These are phyloP conservation scores for Lasioglossum figueresi DNA, from an alignment of 2,888 invertebrate genomes.

Conservation along the genomic window DNA sequence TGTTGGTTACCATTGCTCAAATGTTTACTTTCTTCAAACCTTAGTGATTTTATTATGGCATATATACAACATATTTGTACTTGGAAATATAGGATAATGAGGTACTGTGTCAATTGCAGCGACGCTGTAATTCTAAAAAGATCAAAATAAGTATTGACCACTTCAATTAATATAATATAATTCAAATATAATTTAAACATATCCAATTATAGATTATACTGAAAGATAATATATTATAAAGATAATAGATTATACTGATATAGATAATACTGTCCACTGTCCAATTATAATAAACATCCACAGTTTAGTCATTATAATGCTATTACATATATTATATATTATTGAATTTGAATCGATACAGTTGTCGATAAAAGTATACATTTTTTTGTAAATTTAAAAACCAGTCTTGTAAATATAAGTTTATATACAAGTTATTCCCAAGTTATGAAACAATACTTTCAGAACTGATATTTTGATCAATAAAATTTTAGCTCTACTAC, in stretches of 20 bases:
- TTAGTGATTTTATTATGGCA: slow-evolving; percentile 24
- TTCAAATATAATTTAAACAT: neutral
- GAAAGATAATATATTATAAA: no score
- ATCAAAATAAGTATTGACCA: neutral
- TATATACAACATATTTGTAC: slow-evolving; percentile 43
- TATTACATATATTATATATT: neutral
- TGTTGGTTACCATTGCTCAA: slow-evolving; percentile 13
- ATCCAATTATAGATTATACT: neutral
- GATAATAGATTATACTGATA: no score
- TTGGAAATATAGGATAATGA: slow-evolving; percentile 57
- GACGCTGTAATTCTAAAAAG: slow-evolving; percentile 19
- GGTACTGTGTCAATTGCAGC: slow-evolving; percentile 48
- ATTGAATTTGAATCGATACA: neutral
- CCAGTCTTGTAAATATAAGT: slow-evolving; percentile 27
- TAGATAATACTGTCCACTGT: neutral
- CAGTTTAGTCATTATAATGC: slow-evolving; percentile 17
- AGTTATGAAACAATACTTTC: slow-evolving; percentile 20
- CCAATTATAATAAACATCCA: neutral
- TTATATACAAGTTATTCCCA: slow-evolving; percentile 17
- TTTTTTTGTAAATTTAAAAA: neutral
- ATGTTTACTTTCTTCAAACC: neutral
- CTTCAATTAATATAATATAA: no score
- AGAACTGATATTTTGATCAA: neutral
- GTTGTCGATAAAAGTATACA: neutral
- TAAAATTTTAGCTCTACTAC: neutral